Conservation (phyloP, 2,888 invertebrate genomes). For the Tenthredo scrophulariae region DNA sequence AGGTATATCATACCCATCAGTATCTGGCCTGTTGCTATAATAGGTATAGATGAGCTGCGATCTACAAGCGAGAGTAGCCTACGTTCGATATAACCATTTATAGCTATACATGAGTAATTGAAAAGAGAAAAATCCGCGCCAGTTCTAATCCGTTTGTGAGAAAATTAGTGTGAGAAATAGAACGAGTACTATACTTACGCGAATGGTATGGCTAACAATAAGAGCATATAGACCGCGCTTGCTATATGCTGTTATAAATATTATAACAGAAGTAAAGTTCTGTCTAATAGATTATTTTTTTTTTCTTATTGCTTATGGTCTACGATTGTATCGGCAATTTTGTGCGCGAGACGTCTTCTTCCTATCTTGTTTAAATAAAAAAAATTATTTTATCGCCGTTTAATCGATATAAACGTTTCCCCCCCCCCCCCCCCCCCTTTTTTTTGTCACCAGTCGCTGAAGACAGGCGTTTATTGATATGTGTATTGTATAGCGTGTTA, state of each 20-base stretch:
- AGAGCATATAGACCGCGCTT: too few species aligned
- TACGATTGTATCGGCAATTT: background rate
- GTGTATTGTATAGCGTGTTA: background rate
- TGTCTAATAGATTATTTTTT: background rate
- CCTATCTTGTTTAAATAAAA: background rate
- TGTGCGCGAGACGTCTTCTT: background rate
- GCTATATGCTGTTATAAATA: too few species aligned
- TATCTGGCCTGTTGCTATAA: too few species aligned
- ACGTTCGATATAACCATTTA: background rate
- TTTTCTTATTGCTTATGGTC: background rate
- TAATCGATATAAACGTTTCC: background rate
- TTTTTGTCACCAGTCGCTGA: background rate
- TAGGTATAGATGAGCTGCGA: background rate
- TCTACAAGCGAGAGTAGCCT: background rate
- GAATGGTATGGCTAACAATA: too few species aligned
- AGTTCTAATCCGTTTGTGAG: too few species aligned
- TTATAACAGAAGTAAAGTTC: background rate
- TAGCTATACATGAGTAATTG: background rate
- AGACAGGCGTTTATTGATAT: background rate
- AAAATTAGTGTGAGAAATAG: too few species aligned
- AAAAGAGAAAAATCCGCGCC: background rate
- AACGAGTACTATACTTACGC: too few species aligned
- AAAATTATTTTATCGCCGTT: background rate
- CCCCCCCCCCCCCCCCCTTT: too few species aligned
- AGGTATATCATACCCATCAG: background rate